Conservation (phyloP, 2,113 vertebrate genomes). For the Lamprotornis superbus region DNA sequence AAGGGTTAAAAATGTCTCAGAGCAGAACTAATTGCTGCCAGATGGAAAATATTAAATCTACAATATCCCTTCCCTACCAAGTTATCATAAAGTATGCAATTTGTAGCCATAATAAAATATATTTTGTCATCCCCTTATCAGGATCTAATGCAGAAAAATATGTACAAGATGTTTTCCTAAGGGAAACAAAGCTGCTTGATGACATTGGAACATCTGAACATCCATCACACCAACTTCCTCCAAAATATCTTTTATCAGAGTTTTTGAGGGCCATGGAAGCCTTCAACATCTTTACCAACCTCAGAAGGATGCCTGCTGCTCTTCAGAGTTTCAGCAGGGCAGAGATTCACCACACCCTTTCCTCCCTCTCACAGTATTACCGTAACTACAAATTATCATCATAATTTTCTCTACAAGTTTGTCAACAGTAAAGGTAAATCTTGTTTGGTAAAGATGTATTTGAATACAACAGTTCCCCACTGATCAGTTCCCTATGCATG, state of each 20-base stretch:
- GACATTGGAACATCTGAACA: accelerated
- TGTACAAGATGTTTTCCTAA: neutral
- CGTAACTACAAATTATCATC: neutral
- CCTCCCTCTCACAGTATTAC: neutral
- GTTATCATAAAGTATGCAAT: neutral
- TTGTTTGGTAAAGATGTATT: neutral
- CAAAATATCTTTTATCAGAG: neutral
- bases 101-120: neutral
- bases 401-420: neutral
- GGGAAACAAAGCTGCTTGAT: neutral
- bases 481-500: neutral
- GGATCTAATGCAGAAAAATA: neutral
- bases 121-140: neutral
- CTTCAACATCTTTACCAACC: accelerated
- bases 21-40: neutral
- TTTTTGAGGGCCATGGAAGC: neutral
- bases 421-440: neutral
- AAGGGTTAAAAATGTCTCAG: neutral
- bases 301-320: neutral
- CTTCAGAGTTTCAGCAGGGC: neutral
- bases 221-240: neutral
- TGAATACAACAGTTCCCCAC: neutral
- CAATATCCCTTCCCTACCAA: neutral
- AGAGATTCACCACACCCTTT: neutral
- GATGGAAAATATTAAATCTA: neutral